Evolutionary conservation across 92 coral and sea anemone species (phyloP).

Genomic region (Phymanthus crucifer): DNA sequence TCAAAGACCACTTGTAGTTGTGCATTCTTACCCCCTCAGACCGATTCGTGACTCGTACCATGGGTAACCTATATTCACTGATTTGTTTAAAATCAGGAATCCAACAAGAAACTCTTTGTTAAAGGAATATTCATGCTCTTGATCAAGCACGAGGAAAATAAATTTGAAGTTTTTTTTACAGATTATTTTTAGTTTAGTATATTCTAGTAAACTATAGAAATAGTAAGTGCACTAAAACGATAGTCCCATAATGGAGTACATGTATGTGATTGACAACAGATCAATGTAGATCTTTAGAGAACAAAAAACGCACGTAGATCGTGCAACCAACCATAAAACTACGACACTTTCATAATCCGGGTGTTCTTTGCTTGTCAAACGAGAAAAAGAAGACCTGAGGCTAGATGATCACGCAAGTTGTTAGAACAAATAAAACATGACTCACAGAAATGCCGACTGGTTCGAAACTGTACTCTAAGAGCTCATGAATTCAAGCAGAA

Average conservation of each 20-base stretch:
- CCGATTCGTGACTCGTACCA: neutral
- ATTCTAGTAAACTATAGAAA: neutral
- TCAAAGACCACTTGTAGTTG: neutral
- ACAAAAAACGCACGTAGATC: neutral
- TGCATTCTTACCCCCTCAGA: neutral
- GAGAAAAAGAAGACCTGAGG: neutral
- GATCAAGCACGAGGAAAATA: neutral
- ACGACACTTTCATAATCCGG: neutral
- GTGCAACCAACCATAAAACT: constrained; percentile 6
- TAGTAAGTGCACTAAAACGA: neutral
- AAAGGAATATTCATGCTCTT: neutral
- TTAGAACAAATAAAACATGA: neutral
- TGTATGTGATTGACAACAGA: neutral
- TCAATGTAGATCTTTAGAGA: neutral
- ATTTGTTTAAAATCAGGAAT: neutral
- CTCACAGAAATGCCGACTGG: neutral
- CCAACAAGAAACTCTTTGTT: neutral
- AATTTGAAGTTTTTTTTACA: neutral
- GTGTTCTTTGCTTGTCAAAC: neutral
- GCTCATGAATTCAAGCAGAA: constrained; percentile 24
- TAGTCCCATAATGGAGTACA: neutral
- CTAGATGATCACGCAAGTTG: neutral
- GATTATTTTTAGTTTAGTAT: neutral
- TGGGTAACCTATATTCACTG: neutral
- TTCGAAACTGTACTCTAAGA: neutral